Conservation (phyloP, 2,797 vertebrate species). For the Microchirus variegatus region DNA sequence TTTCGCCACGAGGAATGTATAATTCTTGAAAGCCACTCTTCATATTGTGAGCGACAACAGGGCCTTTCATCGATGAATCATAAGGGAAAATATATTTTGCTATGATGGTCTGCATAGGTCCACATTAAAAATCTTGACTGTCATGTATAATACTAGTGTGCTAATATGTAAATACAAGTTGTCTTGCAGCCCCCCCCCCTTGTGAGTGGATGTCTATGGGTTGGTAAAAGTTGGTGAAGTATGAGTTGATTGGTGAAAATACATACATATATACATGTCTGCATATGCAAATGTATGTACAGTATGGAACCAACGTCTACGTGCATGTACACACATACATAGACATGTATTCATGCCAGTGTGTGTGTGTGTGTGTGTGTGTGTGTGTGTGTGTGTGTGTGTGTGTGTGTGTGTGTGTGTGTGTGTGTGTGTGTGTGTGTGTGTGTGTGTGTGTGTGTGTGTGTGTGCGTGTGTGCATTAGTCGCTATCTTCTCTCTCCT, state of each 20-base stretch:
- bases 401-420: constrained; percentile 18
- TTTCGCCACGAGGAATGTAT: constrained; percentile 1
- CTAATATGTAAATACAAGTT: constrained; percentile 21
- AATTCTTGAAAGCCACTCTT: constrained; percentile 18
- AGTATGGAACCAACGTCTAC: constrained; percentile 6
- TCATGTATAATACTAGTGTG: constrained; percentile 12
- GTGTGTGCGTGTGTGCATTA: constrained; percentile 55
- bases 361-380: constrained; percentile 10
- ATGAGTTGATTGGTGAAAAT: constrained; percentile 35
- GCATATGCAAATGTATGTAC: constrained; percentile 8
- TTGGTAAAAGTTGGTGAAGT: constrained; percentile 26
- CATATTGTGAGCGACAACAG: constrained; percentile 13
- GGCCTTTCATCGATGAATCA: constrained; percentile 16
- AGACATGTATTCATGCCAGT: background rate
- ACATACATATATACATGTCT: constrained; percentile 19
- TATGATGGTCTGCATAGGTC: constrained; percentile 29
- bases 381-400: constrained; percentile 2
- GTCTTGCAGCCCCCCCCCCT: too few species aligned
- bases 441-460: constrained; percentile 4
- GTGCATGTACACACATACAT: constrained; percentile 49
- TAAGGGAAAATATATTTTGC: constrained; percentile 37
- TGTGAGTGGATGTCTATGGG: too few species aligned
- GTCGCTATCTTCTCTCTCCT: constrained; percentile 82
- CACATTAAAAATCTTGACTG: constrained; percentile 44
- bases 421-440: constrained; percentile 8